phyloP scores from a whole-genome alignment of 1,140 invertebrate species.

The Panagrolaimus sp. region DNA sequence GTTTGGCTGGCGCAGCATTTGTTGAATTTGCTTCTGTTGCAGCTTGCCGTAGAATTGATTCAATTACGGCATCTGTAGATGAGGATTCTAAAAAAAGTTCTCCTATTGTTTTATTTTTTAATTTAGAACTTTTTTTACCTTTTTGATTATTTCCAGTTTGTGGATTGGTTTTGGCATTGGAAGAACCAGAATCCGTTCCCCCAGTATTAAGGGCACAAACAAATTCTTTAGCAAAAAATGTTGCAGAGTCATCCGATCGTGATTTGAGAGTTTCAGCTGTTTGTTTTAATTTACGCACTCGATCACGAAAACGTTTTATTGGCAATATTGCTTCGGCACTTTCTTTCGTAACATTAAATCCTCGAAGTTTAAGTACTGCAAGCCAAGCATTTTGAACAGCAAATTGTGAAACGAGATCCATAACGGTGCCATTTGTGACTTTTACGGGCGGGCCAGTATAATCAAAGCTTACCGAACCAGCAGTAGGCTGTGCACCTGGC shows the following conservation, averaged over 20 bases:
- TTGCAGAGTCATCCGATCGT: conserved; percentile 9
- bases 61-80: conserved; percentile 4
- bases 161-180: neutral
- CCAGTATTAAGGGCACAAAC: neutral
- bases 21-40: neutral
- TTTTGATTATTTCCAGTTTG: neutral
- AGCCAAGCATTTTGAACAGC: conserved; percentile 37
- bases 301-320: conserved; percentile 29
- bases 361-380: conserved; percentile 37
- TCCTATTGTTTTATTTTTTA: neutral
- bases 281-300: conserved; percentile 30
- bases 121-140: neutral
- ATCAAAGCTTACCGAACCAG: neutral
- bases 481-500: no score
- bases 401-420: conserved; percentile 32
- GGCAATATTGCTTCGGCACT: conserved; percentile 25
- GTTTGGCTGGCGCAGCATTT: neutral
- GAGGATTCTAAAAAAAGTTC: neutral
- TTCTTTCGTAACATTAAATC: conserved; percentile 37
- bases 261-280: conserved; percentile 18
- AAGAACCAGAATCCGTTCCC: neutral
- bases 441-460: conserved; percentile 20
- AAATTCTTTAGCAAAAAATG: conserved; percentile 30
- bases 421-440: conserved; percentile 27
- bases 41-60: neutral